Evolutionary conservation across 2,888 invertebrate genomes (phyloP).

Genomic region (Perizoma affinitatum): DNA sequence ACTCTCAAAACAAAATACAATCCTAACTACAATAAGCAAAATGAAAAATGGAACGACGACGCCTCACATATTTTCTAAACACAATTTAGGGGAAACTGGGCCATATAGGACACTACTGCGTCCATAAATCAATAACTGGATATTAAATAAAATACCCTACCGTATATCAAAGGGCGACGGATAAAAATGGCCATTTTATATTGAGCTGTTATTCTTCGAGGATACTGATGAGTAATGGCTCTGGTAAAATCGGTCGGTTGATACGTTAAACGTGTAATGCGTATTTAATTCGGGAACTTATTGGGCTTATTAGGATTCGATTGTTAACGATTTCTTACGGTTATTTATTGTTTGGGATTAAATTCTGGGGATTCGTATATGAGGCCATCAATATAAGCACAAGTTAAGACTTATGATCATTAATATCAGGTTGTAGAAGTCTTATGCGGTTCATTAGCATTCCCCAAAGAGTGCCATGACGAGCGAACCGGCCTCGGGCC

Average conservation of each 20-base stretch:
- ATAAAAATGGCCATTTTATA: constrained; percentile 59
- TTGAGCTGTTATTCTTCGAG: constrained; percentile 44
- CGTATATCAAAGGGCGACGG: constrained; percentile 70
- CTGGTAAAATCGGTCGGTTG: constrained; percentile 47
- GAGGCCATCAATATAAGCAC: constrained; percentile 3
- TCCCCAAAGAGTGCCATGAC: too few relatives aligned
- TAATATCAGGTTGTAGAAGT: too few relatives aligned
- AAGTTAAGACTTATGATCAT: too few relatives aligned
- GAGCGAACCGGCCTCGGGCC: too few relatives aligned
- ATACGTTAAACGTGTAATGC: constrained; percentile 66
- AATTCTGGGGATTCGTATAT: constrained; percentile 36
- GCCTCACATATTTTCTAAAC: constrained; percentile 60
- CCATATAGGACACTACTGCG: constrained; percentile 53
- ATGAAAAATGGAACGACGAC: constrained; percentile 55
- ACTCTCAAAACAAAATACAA: constrained; percentile 5
- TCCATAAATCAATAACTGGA: constrained; percentile 77
- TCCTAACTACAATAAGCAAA: constrained; percentile 46
- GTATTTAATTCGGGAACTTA: constrained; percentile 71
- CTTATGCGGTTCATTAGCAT: too few relatives aligned
- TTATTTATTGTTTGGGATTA: constrained; percentile 51
- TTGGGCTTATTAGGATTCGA: constrained; percentile 67
- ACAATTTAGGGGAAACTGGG: constrained; percentile 57
- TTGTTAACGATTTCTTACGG: constrained; percentile 57
- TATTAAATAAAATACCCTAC: constrained; percentile 77
- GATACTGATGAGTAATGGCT: constrained; percentile 38